Base-by-base conservation (phyloP, 2,888 invertebrate species). In the Euproctis similis region DNA sequence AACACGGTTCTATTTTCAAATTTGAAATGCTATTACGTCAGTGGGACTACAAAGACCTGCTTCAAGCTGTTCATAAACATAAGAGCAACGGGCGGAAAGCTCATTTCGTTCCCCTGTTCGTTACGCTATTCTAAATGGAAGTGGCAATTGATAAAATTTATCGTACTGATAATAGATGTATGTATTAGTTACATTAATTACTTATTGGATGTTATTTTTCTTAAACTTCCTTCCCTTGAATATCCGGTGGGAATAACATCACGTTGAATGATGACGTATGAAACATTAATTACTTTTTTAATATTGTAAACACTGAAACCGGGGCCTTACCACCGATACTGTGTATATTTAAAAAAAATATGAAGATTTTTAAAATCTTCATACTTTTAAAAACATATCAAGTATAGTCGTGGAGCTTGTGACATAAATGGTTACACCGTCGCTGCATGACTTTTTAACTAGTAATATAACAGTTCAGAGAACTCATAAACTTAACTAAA, bases 21-120 rank as follows among this genome's bases (percentile, higher is more conserved):
- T 63, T 70, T 64, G 33, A 59, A 49, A 28, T 60, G 60, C 53
- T 44, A 62, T 75, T 70, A 68, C 76, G 71, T 75, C 75, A 80
- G n/a, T 53, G 42, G 46, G 45, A 32, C 30, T 40, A 68, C 71
- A 73, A 68, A 69, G 70, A 58, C 63, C 60, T 60, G 63, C n/a
- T 68, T 68, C 55, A 50, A 53, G 55, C 42, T 42, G 51, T 44
- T 50, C 48, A 52, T 67, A 66, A 66, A 72, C 63, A 64, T 51
- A 64, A 50, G 52, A 45, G 59, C 55, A 59, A 50, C 60, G 59
- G 57, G 53, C 53, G 60, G 67, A 62, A 64, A 46, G 53, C 39
- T 46, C 59, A 43, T 59, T 42, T 53, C 34, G 42, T 50, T 40
- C 11, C 14, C 24, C 17, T 53, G 65, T 53, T 35, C 50, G 45